Base-by-base conservation (phyloP, 2,113 vertebrate species). In the Crotalus helleri region DNA sequence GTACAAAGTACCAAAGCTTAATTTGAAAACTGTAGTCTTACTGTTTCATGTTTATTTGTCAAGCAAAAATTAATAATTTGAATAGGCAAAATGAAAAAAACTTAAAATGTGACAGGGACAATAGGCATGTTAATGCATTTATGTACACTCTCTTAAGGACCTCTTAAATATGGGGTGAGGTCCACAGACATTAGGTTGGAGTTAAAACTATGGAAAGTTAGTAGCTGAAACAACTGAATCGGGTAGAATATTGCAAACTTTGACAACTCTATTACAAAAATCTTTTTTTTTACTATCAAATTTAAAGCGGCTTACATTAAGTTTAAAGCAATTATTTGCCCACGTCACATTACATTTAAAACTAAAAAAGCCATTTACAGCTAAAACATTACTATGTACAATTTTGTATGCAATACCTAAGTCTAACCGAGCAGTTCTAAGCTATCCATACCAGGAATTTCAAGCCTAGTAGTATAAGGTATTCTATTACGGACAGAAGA, bases 341-440 rank as follows among this genome's bases (percentile, higher is more conserved):
- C 23, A 7, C 2, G 8, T 69, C 1, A 33, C 26, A 29, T 64
- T 64, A 64, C 29, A 69, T 69, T 69, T 69, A 69, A 69, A 69
- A 69, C 29, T n/a, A 5, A 69, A 69, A 69, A 33, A 69, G 4
- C 5, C 12, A 69, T 33, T 69, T 33, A 17, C n/a, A 33, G 29
- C 5, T 69, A 69, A 69, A 69, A 69, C 11, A 4, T 69, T 33
- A 69, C 64, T 69, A 33, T 33, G 29, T 69, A 69, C 64, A 69
- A n/a, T n/a, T 69, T 69, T 69, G 26, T 64, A 64, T 64, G 29
- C 26, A 69, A 69, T 69, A 33, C 29, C 29, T 69, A 69, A n/a
- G 13, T 69, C 29, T 64, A 33, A 69, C 0, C 0, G 1, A 0
- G 12, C 4, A 69, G 29, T 29, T 13, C 29, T n/a, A n/a, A n/a